phyloP scores from a whole-genome alignment of 2,113 vertebrate species.

The Phoenicopterus ruber region DNA sequence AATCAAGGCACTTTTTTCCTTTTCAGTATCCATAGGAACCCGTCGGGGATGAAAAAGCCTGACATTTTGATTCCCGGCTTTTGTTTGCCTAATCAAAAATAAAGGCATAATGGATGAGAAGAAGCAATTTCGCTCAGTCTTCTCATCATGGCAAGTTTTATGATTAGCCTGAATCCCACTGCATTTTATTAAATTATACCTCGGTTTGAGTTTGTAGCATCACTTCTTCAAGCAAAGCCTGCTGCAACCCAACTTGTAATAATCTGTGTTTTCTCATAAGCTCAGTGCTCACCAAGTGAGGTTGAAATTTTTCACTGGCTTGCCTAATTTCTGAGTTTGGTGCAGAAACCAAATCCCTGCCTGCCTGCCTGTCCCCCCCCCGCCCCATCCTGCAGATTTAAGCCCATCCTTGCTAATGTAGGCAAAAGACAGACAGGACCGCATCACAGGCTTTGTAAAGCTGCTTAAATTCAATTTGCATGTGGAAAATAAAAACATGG shows the following conservation, averaged over 20 bases:
- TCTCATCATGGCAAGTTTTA: conserved; percentile 8
- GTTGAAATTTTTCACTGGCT: neutral
- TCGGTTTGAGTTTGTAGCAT: conserved; percentile 18
- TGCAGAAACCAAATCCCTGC: neutral
- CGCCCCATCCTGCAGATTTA: neutral
- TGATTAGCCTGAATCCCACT: conserved; percentile 1
- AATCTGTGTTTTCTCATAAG: neutral
- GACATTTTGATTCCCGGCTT: conserved; percentile 35
- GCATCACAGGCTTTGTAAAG: neutral
- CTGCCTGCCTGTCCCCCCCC: neutral
- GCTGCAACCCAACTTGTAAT: neutral
- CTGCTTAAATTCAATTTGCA: conserved; percentile 37
- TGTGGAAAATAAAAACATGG: conserved; percentile 29
- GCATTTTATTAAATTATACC: conserved; percentile 47
- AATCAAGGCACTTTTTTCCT: conserved; percentile 2
- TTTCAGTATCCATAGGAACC: conserved; percentile 39
- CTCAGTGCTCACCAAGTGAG: neutral
- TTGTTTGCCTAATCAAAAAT: conserved; percentile 51
- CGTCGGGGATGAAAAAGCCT: neutral
- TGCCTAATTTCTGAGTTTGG: neutral
- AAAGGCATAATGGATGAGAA: conserved; percentile 5
- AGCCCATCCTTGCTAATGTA: neutral
- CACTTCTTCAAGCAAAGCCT: neutral
- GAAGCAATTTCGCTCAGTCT: conserved; percentile 17
- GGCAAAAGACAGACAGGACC: neutral